A percentile compares a stretch with the other conserved stretches of the same genome.
Conservation (phyloP, 2,888 invertebrate species). For the Antitype chi region DNA sequence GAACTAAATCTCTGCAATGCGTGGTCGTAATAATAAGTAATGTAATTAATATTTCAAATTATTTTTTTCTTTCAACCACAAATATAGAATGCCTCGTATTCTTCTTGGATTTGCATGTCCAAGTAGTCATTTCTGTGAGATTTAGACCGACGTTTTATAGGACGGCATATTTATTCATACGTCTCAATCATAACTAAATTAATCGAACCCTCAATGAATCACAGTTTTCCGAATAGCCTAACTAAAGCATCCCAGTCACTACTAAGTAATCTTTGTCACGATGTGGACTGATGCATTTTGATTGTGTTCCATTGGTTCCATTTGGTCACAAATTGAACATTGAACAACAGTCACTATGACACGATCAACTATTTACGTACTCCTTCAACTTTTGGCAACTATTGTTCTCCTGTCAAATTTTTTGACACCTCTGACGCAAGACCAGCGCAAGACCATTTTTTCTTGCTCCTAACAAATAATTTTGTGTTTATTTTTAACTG, state of each 20-base stretch:
- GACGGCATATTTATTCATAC: too few relatives aligned
- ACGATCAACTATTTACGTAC: slow-evolving; percentile 16
- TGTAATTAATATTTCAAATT: not conserved
- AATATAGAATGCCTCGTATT: not conserved
- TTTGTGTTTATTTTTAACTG: slow-evolving; percentile 22
- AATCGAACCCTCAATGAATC: not conserved
- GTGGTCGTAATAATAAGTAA: not conserved
- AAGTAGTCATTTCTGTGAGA: not conserved
- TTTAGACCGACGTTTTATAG: not conserved
- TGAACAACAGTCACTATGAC: not conserved
- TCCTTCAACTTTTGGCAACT: slow-evolving; percentile 39
- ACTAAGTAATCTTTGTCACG: not conserved
- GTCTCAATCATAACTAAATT: not conserved
- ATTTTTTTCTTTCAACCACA: not conserved
- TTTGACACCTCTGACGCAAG: slow-evolving; percentile 41
- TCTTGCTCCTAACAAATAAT: not conserved
- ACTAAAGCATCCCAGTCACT: not conserved
- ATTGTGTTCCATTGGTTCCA: not conserved
- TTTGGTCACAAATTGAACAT: not conserved
- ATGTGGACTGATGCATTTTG: too few relatives aligned
- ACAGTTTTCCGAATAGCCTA: not conserved
- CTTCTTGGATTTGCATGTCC: not conserved
- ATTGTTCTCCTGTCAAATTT: slow-evolving; percentile 15
- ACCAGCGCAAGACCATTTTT: slow-evolving; percentile 16
- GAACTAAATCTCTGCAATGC: not conserved